Percentiles rank a stretch among this genome's conserved stretches.
Conservation (phyloP, 2,888 invertebrate genomes). For the Hirtodrosophila histrioides region DNA sequence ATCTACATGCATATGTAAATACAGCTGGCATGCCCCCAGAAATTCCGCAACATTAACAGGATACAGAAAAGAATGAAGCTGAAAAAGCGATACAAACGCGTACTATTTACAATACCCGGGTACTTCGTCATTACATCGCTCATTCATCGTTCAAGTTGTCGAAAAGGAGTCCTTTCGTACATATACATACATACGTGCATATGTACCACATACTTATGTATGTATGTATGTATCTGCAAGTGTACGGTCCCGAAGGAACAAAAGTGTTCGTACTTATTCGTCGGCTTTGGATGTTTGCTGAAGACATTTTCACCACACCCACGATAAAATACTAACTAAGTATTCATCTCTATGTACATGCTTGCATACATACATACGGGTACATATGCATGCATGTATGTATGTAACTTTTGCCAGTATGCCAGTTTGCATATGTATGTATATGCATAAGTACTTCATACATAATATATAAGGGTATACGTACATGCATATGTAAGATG, state of each 20-base stretch:
- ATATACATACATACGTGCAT: neutral
- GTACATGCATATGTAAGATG: neutral
- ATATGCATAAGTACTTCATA: neutral
- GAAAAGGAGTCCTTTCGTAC: too few species aligned
- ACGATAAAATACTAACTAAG: conserved; percentile 4
- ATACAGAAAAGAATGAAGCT: too few species aligned
- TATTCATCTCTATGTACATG: conserved; percentile 1
- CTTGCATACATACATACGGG: neutral
- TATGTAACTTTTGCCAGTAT: neutral
- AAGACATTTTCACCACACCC: conserved; percentile 50
- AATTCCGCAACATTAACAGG: neutral
- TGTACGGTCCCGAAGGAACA: conserved; percentile 35
- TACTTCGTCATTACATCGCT: too few species aligned
- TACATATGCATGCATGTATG: neutral
- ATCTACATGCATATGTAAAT: conserved; percentile 2
- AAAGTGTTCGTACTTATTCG: conserved; percentile 37
- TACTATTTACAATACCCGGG: too few species aligned
- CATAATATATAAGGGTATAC: neutral
- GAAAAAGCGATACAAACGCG: too few species aligned
- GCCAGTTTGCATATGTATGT: neutral
- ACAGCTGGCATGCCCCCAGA: neutral
- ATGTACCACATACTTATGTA: conserved; percentile 1
- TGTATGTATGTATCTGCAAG: neutral
- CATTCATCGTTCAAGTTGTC: too few species aligned
- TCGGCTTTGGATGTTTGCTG: conserved; percentile 29